Conservation (phyloP, 2,888 invertebrate genomes). For the Lepidonotus clava region DNA sequence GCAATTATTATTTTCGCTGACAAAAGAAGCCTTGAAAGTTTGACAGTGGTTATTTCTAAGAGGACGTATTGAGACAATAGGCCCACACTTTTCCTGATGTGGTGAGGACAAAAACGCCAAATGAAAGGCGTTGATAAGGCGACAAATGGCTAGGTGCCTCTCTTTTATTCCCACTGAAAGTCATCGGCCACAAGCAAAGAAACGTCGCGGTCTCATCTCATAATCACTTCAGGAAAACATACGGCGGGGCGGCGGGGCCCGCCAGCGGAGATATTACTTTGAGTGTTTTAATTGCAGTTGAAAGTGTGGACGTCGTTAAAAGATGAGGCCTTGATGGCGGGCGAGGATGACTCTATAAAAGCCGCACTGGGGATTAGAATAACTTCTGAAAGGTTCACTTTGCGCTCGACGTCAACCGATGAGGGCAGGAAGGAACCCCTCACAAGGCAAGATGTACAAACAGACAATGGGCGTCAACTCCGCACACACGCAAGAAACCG, state of each 20-base stretch:
- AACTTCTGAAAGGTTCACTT: no score
- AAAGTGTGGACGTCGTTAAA: slow-evolving; percentile 6
- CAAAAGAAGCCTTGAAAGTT: slow-evolving; percentile 7
- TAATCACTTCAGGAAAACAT: slow-evolving; percentile 23
- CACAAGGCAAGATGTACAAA: slow-evolving; percentile 17
- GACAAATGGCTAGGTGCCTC: slow-evolving; percentile 11
- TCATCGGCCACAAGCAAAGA: no score
- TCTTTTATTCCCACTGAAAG: slow-evolving; percentile 26
- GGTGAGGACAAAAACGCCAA: neutral
- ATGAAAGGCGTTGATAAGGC: neutral
- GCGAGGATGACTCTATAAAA: neutral
- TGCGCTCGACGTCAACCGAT: no score
- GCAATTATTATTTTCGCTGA: neutral
- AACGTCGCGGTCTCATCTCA: neutral
- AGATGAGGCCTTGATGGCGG: neutral
- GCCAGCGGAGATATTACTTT: slow-evolving; percentile 11
- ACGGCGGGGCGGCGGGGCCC: neutral
- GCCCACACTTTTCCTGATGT: neutral
- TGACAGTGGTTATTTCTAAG: neutral
- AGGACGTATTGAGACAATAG: neutral
- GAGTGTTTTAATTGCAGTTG: slow-evolving; percentile 42
- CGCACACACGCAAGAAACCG: slow-evolving; percentile 44
- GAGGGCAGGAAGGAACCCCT: neutral
- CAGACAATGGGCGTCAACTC: neutral
- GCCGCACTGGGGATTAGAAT: neutral